Conservation (phyloP, 2,888 invertebrate genomes). For the Cheilosia vulpina region DNA sequence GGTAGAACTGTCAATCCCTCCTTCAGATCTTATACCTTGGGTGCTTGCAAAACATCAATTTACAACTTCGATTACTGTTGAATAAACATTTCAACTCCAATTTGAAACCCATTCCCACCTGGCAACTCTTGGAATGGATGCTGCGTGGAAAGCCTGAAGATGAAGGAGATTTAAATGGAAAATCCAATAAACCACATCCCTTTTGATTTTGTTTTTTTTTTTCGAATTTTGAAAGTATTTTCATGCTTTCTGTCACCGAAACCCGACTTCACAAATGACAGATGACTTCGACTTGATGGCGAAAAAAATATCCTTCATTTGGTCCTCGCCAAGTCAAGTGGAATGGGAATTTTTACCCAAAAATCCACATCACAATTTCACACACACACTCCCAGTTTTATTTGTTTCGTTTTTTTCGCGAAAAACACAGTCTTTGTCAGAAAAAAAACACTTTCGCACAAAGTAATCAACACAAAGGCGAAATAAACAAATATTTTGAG, state of each 20-base stretch:
- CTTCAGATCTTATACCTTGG: too few species aligned
- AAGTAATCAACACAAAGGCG: constrained; percentile 34
- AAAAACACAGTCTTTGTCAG: constrained; percentile 32
- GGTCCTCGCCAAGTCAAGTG: constrained; percentile 2
- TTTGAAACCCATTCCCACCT: constrained; percentile 31
- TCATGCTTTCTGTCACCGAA: not conserved
- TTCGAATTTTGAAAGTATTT: not conserved
- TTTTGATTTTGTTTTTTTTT: constrained; percentile 1
- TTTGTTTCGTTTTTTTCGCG: constrained; percentile 12
- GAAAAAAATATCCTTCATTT: constrained; percentile 27
- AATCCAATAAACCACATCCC: constrained; percentile 40
- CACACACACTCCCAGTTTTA: not conserved
- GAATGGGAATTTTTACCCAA: constrained; percentile 8
- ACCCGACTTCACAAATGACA: constrained; percentile 11
- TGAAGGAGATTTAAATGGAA: constrained; percentile 21
- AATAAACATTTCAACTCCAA: not conserved
- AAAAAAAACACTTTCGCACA: constrained; percentile 19
- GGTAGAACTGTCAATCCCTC: too few species aligned
- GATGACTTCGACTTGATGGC: not conserved
- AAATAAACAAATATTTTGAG: constrained; percentile 63
- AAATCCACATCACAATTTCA: constrained; percentile 7
- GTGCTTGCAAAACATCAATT: too few species aligned
- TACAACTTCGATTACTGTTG: not conserved
- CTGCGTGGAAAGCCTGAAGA: constrained; percentile 63
- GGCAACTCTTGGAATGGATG: constrained; percentile 65